These are phyloP conservation scores for Sphaerodactylus townsendi DNA, from an alignment of 2,113 vertebrate species.

Conservation along the genomic window DNA sequence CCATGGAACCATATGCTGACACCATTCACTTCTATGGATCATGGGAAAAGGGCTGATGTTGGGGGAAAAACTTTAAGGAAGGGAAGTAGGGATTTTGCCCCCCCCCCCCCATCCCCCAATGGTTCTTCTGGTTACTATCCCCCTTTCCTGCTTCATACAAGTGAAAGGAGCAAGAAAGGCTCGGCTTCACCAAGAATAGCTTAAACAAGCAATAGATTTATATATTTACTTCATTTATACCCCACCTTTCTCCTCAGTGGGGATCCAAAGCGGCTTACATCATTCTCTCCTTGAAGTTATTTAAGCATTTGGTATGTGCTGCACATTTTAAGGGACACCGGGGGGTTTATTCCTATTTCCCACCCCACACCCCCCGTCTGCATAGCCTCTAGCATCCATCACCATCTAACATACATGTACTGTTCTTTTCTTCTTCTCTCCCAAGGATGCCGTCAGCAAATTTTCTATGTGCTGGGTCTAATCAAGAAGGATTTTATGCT, in stretches of 20 bases:
- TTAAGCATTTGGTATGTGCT: neutral
- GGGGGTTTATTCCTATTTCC: neutral
- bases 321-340: neutral
- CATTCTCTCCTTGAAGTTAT: neutral
- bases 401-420: neutral
- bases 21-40: no score
- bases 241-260: no score
- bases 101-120: no score
- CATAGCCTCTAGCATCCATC: neutral
- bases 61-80: no score
- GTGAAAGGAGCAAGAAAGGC: neutral
- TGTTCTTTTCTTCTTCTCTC: neutral
- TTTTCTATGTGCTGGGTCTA: neutral
- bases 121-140: no score
- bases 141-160: neutral
- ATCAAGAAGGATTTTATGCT: neutral
- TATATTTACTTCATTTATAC: no score
- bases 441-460: neutral
- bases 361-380: neutral
- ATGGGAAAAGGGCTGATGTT: no score
- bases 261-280: no score
- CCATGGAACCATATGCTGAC: neutral
- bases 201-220: no score
- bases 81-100: neutral
- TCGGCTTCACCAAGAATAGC: no score